These are phyloP conservation scores for Hypomecis atomaria DNA, from an alignment of 2,888 invertebrate species.

Conservation along the genomic window DNA sequence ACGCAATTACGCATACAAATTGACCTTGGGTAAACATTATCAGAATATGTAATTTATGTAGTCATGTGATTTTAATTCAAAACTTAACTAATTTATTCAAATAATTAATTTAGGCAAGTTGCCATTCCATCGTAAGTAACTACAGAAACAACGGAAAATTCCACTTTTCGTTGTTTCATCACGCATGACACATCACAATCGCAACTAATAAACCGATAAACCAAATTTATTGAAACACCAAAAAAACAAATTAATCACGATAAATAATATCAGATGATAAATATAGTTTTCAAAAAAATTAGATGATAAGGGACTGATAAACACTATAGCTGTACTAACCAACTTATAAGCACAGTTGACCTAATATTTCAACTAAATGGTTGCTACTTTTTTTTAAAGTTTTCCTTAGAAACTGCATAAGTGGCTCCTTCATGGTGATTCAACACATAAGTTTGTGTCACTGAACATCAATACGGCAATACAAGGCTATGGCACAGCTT, in stretches of 20 bases:
- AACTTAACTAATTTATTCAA: too few species aligned
- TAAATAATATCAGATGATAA: constrained; percentile 49
- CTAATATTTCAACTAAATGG: background rate
- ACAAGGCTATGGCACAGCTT: constrained; percentile 53
- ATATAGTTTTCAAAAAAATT: constrained; percentile 48
- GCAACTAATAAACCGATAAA: constrained; percentile 34
- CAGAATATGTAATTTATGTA: too few species aligned
- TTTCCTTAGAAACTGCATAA: background rate
- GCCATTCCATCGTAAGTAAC: too few species aligned
- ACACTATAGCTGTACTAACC: background rate
- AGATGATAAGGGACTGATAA: constrained; percentile 52
- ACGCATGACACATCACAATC: constrained; percentile 1
- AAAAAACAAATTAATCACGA: constrained; percentile 52
- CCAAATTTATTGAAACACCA: constrained; percentile 44
- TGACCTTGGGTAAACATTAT: too few species aligned
- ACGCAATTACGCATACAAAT: too few species aligned
- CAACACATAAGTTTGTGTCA: background rate
- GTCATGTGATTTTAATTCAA: too few species aligned
- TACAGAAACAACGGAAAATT: constrained; percentile 8
- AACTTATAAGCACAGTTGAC: background rate
- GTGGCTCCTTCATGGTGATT: background rate
- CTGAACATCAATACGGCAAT: constrained; percentile 10
- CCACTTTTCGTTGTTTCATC: background rate
- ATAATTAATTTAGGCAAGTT: too few species aligned
- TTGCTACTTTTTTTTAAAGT: background rate